phyloP scores from a whole-genome alignment of 2,797 vertebrate genomes.

The Ptychobarbus kaznakovi region DNA sequence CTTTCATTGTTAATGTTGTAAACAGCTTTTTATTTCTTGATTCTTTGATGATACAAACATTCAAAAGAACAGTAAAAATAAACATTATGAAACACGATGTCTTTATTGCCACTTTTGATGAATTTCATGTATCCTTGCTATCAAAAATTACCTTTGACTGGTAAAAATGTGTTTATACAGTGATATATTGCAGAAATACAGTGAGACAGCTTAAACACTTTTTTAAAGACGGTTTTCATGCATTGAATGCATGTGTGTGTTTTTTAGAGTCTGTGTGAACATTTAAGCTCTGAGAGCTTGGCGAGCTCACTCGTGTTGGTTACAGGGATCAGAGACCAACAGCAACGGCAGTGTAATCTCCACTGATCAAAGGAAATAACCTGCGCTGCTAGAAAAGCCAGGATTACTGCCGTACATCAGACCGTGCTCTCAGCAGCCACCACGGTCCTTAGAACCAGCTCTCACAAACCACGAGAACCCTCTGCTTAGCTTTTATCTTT shows the following conservation, averaged over 20 bases:
- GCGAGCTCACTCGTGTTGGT: conserved; percentile 37
- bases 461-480: conserved; percentile 33
- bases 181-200: not conserved
- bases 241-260: not conserved
- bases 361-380: conserved; percentile 66
- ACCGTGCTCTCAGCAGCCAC: conserved; percentile 39
- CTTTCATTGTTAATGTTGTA: not conserved
- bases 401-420: conserved; percentile 47
- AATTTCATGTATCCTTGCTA: not conserved
- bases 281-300: conserved; percentile 2
- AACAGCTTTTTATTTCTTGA: not conserved
- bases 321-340: conserved; percentile 41
- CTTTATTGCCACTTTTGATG: not conserved
- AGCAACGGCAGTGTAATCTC: conserved; percentile 52
- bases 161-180: not conserved
- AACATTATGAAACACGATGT: not conserved
- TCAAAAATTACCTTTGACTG: not conserved
- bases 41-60: not conserved
- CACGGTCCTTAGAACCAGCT: conserved; percentile 20
- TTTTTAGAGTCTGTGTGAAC: conserved; percentile 7
- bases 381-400: conserved; percentile 38
- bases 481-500: conserved; percentile 29
- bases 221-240: not conserved
- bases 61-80: not conserved
- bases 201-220: not conserved